phyloP scores from a whole-genome alignment of 2,113 vertebrate genomes.

The Notarius quadriscutis region DNA sequence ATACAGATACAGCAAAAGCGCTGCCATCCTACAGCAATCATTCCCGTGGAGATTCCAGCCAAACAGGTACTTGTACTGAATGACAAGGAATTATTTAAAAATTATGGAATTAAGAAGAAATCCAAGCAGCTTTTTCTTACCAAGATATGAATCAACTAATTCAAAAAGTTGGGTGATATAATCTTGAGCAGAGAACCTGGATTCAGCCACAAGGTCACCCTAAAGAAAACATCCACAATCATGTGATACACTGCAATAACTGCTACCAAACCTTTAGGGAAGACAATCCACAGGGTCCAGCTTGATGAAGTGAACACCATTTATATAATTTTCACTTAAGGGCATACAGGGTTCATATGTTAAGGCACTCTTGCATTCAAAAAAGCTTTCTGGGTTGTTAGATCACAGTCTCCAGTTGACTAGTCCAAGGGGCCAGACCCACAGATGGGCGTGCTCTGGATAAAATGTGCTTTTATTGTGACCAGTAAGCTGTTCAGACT shows the following conservation, averaged over 20 bases:
- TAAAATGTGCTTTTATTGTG: background rate
- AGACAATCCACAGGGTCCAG: background rate
- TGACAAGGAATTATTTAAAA: background rate
- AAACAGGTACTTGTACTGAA: background rate
- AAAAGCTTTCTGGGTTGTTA: background rate
- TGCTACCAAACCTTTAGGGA: background rate
- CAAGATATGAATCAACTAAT: background rate
- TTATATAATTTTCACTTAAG: background rate
- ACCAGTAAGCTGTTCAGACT: constrained; percentile 4
- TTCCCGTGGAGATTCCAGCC: background rate
- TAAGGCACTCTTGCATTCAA: background rate
- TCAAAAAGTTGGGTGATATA: background rate
- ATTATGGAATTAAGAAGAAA: background rate
- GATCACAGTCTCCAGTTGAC: background rate
- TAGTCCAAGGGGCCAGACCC: background rate
- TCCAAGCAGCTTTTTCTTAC: too few species aligned
- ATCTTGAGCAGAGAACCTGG: background rate
- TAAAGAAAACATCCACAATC: background rate
- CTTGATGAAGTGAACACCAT: background rate
- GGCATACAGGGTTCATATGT: background rate
- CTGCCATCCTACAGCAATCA: background rate
- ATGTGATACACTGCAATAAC: background rate
- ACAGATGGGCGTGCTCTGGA: background rate
- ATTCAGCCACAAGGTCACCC: background rate
- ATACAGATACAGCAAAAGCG: background rate